Conservation (phyloP, 2,888 invertebrate genomes). For the Venustoraphidia nigricollis region DNA sequence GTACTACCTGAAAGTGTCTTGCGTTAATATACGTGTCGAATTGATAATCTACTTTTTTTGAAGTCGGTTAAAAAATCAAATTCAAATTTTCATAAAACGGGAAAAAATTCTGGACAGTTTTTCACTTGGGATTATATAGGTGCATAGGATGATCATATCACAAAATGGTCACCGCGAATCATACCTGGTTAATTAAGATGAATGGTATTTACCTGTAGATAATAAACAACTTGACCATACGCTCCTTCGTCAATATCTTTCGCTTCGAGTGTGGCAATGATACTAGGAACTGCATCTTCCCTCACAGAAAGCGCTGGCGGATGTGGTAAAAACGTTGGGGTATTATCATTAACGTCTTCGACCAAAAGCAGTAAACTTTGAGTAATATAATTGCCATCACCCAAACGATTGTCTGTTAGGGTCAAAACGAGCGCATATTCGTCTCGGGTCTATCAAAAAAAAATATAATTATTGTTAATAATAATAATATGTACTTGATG, state of each 20-base stretch:
- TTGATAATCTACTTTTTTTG: too few species aligned
- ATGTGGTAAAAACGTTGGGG: constrained; percentile 74
- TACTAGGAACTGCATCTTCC: constrained; percentile 62
- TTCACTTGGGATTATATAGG: too few species aligned
- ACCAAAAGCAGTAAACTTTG: constrained; percentile 78
- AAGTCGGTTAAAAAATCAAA: too few species aligned
- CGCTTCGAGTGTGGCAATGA: constrained; percentile 69
- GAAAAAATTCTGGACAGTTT: too few species aligned
- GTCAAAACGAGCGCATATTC: constrained; percentile 82
- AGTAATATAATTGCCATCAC: constrained; percentile 75
- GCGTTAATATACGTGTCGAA: too few species aligned
- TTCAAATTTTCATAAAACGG: too few species aligned
- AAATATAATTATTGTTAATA: constrained; percentile 2
- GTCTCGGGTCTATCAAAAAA: constrained; percentile 52
- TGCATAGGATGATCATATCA: too few species aligned
- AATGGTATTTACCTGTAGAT: constrained; percentile 31
- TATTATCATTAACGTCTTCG: constrained; percentile 86
- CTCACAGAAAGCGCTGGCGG: constrained; percentile 65
- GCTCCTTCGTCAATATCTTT: constrained; percentile 83
- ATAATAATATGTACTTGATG: constrained; percentile 4
- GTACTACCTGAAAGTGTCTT: too few species aligned
- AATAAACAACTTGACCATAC: constrained; percentile 82
- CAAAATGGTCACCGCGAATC: too few species aligned
- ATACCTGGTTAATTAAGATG: too few species aligned
- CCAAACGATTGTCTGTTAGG: constrained; percentile 73